phyloP scores from a whole-genome alignment of 1,140 invertebrate genomes.

The Chironomus striatipennis region DNA sequence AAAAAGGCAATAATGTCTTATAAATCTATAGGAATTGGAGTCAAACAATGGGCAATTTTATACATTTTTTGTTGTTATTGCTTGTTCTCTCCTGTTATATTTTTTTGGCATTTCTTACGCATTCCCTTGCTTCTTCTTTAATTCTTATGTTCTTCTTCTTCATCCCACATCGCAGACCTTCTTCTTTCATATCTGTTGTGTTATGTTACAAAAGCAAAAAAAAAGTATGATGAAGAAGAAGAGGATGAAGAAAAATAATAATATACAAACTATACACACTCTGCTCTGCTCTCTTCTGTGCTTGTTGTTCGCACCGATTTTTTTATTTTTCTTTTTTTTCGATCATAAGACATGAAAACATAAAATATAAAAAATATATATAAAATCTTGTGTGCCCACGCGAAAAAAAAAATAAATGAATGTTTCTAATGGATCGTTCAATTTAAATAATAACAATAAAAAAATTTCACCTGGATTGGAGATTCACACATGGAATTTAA shows the following conservation, averaged over 20 bases:
- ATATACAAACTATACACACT: too few species aligned
- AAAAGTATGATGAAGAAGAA: neutral
- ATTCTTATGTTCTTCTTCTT: neutral
- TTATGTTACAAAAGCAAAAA: neutral
- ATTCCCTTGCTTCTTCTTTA: neutral
- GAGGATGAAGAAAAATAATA: neutral
- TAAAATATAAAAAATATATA: neutral
- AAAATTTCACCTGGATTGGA: neutral
- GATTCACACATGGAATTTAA: neutral
- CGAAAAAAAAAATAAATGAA: neutral
- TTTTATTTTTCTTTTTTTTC: too few species aligned
- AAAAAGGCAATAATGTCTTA: too few species aligned
- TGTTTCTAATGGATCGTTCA: slow-evolving; percentile 12
- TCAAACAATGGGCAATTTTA: too few species aligned
- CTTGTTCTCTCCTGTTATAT: neutral
- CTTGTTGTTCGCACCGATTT: too few species aligned
- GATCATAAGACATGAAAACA: neutral
- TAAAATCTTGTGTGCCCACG: slow-evolving; percentile 1
- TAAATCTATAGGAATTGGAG: too few species aligned
- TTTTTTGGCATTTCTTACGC: neutral
- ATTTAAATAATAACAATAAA: slow-evolving; percentile 12
- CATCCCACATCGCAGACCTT: neutral
- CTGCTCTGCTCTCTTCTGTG: too few species aligned
- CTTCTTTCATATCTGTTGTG: neutral
- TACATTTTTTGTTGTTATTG: too few species aligned